Evolutionary conservation across 1,140 invertebrate species (phyloP).

Genomic region (Nymphalis io): DNA sequence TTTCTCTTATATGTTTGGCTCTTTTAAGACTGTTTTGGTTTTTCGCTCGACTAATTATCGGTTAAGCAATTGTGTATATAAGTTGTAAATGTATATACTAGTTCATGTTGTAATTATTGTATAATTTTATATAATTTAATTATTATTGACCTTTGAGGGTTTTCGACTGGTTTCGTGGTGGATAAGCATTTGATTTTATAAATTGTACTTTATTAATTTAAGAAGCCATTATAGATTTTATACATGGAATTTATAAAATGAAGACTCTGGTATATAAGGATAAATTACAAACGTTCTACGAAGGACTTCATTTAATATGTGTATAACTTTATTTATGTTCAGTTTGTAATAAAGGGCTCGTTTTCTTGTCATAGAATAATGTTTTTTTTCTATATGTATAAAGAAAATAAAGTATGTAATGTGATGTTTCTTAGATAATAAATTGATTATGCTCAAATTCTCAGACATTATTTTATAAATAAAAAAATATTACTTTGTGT

Average conservation of each 20-base stretch:
- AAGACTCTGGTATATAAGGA: too few species aligned
- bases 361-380: neutral
- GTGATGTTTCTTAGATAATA: neutral
- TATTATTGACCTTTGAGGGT: neutral
- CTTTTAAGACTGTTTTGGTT: constrained; percentile 44
- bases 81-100: neutral
- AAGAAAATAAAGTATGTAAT: neutral
- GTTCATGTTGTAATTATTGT: neutral
- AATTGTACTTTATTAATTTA: neutral
- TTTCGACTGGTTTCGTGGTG: neutral
- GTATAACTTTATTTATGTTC: neutral
- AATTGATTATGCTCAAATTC: neutral
- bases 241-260: neutral
- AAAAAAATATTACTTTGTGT: too few species aligned
- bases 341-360: neutral
- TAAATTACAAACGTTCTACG: too few species aligned
- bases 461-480: neutral
- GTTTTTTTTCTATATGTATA: too few species aligned
- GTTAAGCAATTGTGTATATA: neutral
- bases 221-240: neutral
- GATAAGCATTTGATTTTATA: neutral
- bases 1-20: constrained; percentile 36
- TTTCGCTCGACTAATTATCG: constrained; percentile 19
- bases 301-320: too few species aligned
- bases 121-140: neutral